Base-by-base conservation (phyloP, 2,888 invertebrate genomes). In the Drosophila neotestacea region DNA sequence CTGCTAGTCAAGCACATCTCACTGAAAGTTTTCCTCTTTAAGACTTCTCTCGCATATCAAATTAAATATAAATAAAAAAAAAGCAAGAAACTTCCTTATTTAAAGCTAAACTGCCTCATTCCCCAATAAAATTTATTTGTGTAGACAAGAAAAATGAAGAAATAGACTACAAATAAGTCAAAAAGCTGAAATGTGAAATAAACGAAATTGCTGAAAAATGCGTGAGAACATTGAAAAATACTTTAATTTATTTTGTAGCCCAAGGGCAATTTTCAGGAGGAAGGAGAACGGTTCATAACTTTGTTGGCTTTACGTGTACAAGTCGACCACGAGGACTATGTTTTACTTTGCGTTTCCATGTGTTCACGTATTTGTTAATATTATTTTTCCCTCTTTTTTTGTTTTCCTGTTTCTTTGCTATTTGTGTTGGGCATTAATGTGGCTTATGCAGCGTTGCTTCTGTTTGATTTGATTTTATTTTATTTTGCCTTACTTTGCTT, bases 171-270 rank as follows among this genome's bases (percentile, higher is more conserved):
- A 32, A 65, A 58, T 13, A 66, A 60, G 41, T 11, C 7, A 44
- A 55, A 44, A 48, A 61, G 42, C 36, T 4, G 0, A 38, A 46
- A 68, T 50, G 59, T 5, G 10, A 6, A 36, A 50, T 48, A 42
- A 16, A 30, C 11, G 16, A 59, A 47, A 63, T 66, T 65, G 61
- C 59, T 72, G 47, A 47, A 61, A 56, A 65, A 61, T 50, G 11
- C 30, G 34, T 62, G 39, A 60, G 58, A 59, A 44, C 70, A 67
- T 73, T 66, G 69, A 62, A 69, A 81, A 84, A 87, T 84, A 66
- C 87, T 88, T 88, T 75, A 70, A 84, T 86, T 81, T 73, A 81
- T 81, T 88, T 81, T 65, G 16, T 63, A 46, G 73, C 89, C 70
- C 48, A 55, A 51, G 69, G 89, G 55, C 50, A 59, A 63, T 36